phyloP scores from a whole-genome alignment of 2,113 vertebrate genomes.

The Peromyscus maniculatus region DNA sequence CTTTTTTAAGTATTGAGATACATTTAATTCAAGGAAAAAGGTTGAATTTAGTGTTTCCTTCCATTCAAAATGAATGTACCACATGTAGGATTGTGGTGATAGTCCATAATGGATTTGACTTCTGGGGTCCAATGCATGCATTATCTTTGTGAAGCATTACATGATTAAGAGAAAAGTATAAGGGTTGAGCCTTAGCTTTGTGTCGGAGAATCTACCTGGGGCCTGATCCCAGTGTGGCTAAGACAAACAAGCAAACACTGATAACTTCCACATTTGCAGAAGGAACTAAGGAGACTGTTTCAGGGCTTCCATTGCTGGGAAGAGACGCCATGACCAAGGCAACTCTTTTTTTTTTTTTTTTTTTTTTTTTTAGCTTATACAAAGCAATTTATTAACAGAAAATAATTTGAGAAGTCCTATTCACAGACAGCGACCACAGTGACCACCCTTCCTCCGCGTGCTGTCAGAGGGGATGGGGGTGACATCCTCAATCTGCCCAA shows the following conservation, averaged over 20 bases:
- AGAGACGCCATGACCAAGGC: not conserved
- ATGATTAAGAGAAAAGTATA: not conserved
- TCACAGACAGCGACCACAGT: too few species aligned
- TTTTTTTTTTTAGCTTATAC: too few species aligned
- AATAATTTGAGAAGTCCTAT: too few species aligned
- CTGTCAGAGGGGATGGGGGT: too few species aligned
- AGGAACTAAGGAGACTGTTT: not conserved
- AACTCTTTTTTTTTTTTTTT: not conserved
- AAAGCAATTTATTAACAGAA: too few species aligned
- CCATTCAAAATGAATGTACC: not conserved
- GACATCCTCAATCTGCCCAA: too few species aligned
- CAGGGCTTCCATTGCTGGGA: not conserved
- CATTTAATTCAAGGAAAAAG: constrained; percentile 4
- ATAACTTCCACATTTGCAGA: not conserved
- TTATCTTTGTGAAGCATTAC: not conserved
- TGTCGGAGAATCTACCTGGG: not conserved
- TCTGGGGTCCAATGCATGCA: not conserved
- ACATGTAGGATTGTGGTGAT: not conserved
- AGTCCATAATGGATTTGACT: not conserved
- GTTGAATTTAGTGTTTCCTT: not conserved
- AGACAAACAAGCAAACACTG: not conserved
- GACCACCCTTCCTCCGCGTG: too few species aligned
- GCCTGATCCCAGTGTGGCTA: not conserved
- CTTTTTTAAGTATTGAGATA: not conserved
- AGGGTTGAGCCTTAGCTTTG: not conserved